phyloP scores from a whole-genome alignment of 2,888 invertebrate genomes.

The Cartodere bifasciata region DNA sequence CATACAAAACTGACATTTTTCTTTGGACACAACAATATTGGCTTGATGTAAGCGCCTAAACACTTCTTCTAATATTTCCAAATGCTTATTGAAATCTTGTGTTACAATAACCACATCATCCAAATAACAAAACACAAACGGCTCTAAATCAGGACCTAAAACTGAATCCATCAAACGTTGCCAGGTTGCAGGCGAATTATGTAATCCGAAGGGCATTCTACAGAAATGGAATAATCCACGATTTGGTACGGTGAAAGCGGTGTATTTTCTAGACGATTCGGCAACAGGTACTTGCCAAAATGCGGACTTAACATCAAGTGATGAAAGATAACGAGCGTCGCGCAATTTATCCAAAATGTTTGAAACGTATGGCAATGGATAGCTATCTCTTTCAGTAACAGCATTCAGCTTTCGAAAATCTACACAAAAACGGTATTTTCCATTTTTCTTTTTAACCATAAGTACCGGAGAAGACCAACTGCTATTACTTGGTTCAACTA shows the following conservation, averaged over 20 bases:
- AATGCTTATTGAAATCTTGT: constrained; percentile 3
- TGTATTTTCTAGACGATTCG: too few species aligned
- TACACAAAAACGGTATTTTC: constrained; percentile 1
- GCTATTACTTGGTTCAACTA: constrained; percentile 22
- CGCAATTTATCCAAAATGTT: constrained; percentile 3
- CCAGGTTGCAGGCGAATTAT: too few species aligned
- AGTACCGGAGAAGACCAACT: constrained; percentile 20
- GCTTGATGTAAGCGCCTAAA: constrained; percentile 4
- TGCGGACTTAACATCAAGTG: too few species aligned
- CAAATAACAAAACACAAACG: constrained; percentile 3
- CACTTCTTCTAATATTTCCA: constrained; percentile 4
- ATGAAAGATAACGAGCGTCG: too few species aligned
- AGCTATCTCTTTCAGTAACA: background rate
- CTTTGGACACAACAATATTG: constrained; percentile 7
- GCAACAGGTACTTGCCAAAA: too few species aligned
- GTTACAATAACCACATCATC: constrained; percentile 5
- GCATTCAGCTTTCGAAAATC: too few species aligned
- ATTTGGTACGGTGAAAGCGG: too few species aligned
- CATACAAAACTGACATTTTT: constrained; percentile 12
- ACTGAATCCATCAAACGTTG: too few species aligned
- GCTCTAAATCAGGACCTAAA: too few species aligned
- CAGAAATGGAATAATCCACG: too few species aligned
- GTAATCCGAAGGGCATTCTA: too few species aligned
- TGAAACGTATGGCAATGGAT: constrained; percentile 3
- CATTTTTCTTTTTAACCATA: constrained; percentile 3